Percentiles rank a stretch among this genome's conserved stretches.
These are phyloP conservation scores for Vultur gryphus DNA, from an alignment of 2,797 vertebrate species.

Conservation along the genomic window DNA sequence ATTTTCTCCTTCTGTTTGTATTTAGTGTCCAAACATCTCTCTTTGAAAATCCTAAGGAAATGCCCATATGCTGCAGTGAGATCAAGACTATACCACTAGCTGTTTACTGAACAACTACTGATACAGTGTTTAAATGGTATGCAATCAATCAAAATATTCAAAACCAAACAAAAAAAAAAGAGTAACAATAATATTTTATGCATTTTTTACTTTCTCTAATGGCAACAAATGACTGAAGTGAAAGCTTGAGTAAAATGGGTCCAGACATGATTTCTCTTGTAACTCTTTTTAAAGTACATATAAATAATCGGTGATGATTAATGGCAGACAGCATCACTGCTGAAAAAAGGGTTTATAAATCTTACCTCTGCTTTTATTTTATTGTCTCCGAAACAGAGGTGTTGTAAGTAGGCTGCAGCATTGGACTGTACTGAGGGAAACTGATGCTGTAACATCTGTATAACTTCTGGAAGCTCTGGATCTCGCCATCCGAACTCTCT, in stretches of 20 bases:
- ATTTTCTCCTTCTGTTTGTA: neutral
- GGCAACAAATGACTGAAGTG: neutral
- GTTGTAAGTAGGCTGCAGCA: conserved; percentile 95
- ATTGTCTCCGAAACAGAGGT: conserved; percentile 99
- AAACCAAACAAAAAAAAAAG: neutral
- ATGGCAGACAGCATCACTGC: neutral
- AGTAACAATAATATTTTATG: neutral
- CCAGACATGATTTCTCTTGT: neutral
- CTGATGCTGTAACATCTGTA: conserved; percentile 98
- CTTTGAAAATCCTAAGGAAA: neutral
- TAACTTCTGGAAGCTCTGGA: conserved; percentile 97
- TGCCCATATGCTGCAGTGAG: neutral
- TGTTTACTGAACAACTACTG: neutral
- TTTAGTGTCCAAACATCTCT: neutral
- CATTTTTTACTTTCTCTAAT: neutral
- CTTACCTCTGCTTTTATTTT: conserved; percentile 97
- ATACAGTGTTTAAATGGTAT: neutral
- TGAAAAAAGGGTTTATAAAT: neutral
- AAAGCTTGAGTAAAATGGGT: neutral
- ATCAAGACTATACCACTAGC: neutral
- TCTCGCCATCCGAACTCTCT: conserved; percentile 99
- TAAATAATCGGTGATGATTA: neutral
- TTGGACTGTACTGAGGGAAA: conserved; percentile 99
- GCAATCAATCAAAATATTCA: neutral
- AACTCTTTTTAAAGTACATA: neutral